Percentiles rank a stretch among this genome's conserved stretches.
Conservation (phyloP, 2,113 vertebrate genomes). For the Megaptera novaeangliae region DNA sequence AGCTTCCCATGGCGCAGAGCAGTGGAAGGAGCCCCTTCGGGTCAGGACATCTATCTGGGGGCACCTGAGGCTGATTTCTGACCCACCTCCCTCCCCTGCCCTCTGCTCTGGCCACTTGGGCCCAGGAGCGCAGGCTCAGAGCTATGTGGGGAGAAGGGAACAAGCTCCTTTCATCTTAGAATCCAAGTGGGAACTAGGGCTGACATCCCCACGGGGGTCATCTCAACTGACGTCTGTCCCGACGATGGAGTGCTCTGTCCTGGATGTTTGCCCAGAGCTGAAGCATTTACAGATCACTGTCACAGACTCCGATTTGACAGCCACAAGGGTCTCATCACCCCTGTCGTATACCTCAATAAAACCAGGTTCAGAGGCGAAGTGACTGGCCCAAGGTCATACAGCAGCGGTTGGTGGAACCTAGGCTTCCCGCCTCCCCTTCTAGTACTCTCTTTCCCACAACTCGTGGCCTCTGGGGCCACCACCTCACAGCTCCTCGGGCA, state of each 20-base stretch:
- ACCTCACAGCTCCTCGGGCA: neutral
- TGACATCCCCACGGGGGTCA: accelerated
- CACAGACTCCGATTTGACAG: accelerated
- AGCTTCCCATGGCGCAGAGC: accelerated
- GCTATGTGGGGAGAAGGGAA: neutral
- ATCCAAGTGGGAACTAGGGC: neutral
- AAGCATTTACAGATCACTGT: neutral
- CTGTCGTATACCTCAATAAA: neutral
- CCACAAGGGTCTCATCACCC: neutral
- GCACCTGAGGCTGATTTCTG: neutral
- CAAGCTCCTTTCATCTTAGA: neutral
- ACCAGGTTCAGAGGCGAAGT: neutral
- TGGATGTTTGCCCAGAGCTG: neutral
- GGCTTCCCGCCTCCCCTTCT: neutral
- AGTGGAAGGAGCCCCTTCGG: neutral
- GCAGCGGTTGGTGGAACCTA: accelerated
- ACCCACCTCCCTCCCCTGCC: neutral
- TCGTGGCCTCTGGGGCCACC: neutral
- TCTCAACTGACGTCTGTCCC: neutral
- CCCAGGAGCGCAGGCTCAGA: neutral
- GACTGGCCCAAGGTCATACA: neutral
- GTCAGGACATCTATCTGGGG: neutral
- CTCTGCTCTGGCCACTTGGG: neutral
- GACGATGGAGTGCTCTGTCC: neutral
- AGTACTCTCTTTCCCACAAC: neutral